Evolutionary conservation across 2,113 vertebrate species (phyloP).

Genomic region (Phycodurus eques): DNA sequence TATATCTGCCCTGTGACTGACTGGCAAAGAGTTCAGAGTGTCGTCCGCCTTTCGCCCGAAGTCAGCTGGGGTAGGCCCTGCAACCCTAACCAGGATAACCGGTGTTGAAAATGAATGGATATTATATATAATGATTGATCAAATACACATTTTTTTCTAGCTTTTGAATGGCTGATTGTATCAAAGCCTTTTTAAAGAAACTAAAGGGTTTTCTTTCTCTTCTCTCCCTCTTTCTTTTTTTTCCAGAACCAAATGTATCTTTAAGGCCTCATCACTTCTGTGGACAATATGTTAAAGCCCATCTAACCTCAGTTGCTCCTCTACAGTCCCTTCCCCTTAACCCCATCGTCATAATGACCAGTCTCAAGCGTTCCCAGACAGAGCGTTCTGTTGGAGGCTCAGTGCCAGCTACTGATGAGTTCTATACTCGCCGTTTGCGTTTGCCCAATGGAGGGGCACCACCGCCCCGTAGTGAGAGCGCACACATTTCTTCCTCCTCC

Average conservation of each 20-base stretch:
- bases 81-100: too few species aligned
- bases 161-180: neutral
- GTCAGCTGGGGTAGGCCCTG: too few species aligned
- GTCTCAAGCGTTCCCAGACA: constrained; percentile 97
- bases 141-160: neutral
- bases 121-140: neutral
- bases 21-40: too few species aligned
- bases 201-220: constrained; percentile 9
- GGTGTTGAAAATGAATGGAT: too few species aligned
- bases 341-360: constrained; percentile 85
- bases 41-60: too few species aligned
- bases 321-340: constrained; percentile 39
- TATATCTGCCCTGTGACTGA: too few species aligned
- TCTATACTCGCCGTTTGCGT: constrained; percentile 93
- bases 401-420: constrained; percentile 87
- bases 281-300: constrained; percentile 51
- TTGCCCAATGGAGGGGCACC: constrained; percentile 93
- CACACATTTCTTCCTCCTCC: constrained; percentile 82
- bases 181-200: neutral
- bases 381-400: constrained; percentile 91
- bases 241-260: constrained; percentile 50
- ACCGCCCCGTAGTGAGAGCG: constrained; percentile 89
- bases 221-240: constrained; percentile 7
- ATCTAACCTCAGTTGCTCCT: constrained; percentile 46
- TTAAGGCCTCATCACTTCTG: constrained; percentile 36